Evolutionary conservation across 2,113 vertebrate genomes (phyloP), one percentile per base, ranked within the genome.

Genomic region (Camelus bactrianus): DNA sequence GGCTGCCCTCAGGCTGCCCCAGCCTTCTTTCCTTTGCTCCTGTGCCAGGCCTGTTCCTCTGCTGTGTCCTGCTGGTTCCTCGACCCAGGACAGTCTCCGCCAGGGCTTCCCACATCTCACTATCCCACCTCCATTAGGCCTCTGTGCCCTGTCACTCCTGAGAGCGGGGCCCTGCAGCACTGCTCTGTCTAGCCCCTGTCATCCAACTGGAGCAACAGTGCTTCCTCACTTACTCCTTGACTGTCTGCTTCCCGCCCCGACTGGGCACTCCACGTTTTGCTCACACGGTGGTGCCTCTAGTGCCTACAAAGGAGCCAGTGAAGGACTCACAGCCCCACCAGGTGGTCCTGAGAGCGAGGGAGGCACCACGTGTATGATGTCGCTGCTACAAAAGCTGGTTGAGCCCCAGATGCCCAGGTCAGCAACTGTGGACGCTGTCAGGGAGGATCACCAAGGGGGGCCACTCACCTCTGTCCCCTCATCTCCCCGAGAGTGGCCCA

Each of bases 31-130:
- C 24, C 73, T 65, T 52, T 54, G 46, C 58, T 42, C n/a, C 26
- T 0, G 1, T 15, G 12, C 24, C 24, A 8, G 32, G 20, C 58
- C 6, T 2, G 17, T 50, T 32, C 60, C 60, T 24, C 11, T 5
- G 7, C 19, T 0, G 0, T 17, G 32, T 13, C 69, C 20, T 22
- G 69, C 35, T 35, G 14, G 8, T 52, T 54, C 75, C 77, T 9
- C 52, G 24, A 22, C 52, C 20, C 4, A 28, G 69, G 54, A 54
- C 46, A 1, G 17, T 10, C 24, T 20, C 24, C 73, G 35, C 73
- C 7, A 16, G 69, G 48, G n/a, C 58, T 38, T 38, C 46, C 58
- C 58, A 9, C 2, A 3, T 32, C n/a, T 38, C 2, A 0, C 58
- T 38, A 24, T 38, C 32, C 46, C 12, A 5, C 46, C 38, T 65